Base-by-base conservation (phyloP, 1,140 invertebrate genomes). In the Bombus consobrinus region DNA sequence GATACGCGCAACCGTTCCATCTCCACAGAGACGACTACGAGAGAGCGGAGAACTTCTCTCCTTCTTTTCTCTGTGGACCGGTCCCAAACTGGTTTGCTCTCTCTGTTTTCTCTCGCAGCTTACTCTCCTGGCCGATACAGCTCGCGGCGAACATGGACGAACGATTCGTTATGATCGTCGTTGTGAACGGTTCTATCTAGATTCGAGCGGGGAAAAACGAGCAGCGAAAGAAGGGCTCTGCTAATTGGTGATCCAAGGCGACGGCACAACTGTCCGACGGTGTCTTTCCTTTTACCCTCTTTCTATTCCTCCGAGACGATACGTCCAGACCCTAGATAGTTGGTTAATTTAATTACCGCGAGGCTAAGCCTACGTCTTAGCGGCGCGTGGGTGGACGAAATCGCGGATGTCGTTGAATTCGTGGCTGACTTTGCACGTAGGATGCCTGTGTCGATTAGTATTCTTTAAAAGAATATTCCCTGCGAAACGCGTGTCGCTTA, bases 151-250 rank as follows among this genome's bases (percentile, higher is more conserved):
- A 89, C 89, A 85, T 90, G 77, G 87, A 87, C 87, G 78, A 69
- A 83, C 89, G 89, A 91, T 91, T 88, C 90, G 90, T 91, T 91
- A 91, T 91, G 89, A 91, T 90, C 78, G 83, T 73, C 83, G 57
- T 43, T 28, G 71, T 34, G 77, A 72, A 85, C 64, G 81, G 32
- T 53, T 71, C 76, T 91, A 91, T 91, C 90, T 91, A 91, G 87
- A 91, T 91, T 75, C 75, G 74, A 79, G 57, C 15, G 34, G n/a
- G 53, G 32, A 78, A 90, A 90, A 83, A 88, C 68, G 79, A 90
- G 85, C 47, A 81, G 68, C 64, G 32, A 66, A 22, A 73, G 18
- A 68, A 74, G 64, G 6, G 25, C 81, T 78, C 79, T 75, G 88
- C 78, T 90, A 90, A 90, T 90, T 90, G 89, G 86, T 90, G 82